A percentile compares a stretch with the other conserved stretches of the same genome.
These are phyloP conservation scores for Tetraneura akinire DNA, from an alignment of 1,140 invertebrate species.

Conservation along the genomic window DNA sequence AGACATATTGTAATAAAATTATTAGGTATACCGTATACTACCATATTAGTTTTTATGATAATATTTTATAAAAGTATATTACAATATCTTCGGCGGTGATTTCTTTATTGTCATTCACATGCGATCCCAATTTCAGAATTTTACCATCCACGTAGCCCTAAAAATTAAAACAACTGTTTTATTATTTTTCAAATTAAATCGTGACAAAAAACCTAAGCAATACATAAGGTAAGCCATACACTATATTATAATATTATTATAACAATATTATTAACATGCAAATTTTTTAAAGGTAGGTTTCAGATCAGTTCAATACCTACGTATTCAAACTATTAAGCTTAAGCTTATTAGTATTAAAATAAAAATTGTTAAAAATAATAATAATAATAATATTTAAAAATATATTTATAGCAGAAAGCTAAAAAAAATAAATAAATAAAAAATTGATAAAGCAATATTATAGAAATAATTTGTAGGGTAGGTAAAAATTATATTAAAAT, in stretches of 20 bases:
- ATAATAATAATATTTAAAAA: conserved; percentile 11
- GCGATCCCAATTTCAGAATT: conserved; percentile 52
- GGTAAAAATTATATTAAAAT: conserved; percentile 26
- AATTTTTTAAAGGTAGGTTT: neutral
- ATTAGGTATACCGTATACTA: neutral
- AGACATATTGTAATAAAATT: too few species aligned
- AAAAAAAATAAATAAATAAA: too few species aligned
- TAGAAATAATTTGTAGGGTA: neutral
- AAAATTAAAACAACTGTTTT: too few species aligned
- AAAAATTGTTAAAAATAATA: neutral
- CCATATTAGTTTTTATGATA: neutral
- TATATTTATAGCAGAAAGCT: neutral
- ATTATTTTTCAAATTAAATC: too few species aligned
- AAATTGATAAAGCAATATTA: neutral
- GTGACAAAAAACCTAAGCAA: too few species aligned
- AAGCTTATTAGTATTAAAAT: conserved; percentile 10
- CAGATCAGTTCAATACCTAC: neutral
- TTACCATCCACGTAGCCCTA: conserved; percentile 53
- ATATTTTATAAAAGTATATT: conserved; percentile 14
- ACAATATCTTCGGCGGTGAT: conserved; percentile 31
- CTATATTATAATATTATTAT: neutral
- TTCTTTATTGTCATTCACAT: conserved; percentile 46
- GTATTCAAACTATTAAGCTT: conserved; percentile 3
- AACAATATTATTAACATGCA: conserved; percentile 12
- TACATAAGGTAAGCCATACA: neutral